These are phyloP conservation scores for Melopsittacus undulatus DNA, from an alignment of 2,797 vertebrate species.

Conservation along the genomic window DNA sequence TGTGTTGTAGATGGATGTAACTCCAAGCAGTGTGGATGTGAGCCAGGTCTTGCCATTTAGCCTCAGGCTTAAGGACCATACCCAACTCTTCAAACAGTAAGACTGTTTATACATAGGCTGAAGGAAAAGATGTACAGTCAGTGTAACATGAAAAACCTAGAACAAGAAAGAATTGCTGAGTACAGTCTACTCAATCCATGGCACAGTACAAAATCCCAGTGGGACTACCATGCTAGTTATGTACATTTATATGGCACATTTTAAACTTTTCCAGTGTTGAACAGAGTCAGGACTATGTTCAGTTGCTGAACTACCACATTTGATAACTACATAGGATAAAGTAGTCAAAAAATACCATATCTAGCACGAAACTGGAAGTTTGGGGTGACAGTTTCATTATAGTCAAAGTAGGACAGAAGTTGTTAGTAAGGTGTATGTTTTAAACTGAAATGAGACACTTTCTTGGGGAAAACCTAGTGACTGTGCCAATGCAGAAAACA, in stretches of 20 bases:
- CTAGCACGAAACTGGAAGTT: not conserved
- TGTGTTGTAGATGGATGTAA: not conserved
- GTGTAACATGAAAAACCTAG: not conserved
- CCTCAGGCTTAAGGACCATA: not conserved
- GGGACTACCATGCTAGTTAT: not conserved
- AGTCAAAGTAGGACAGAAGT: not conserved
- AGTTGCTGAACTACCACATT: not conserved
- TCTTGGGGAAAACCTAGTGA: not conserved
- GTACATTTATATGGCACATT: not conserved
- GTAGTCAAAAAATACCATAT: not conserved
- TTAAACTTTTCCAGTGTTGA: not conserved
- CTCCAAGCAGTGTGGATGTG: not conserved
- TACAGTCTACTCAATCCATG: not conserved
- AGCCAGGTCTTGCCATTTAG: not conserved
- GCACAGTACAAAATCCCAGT: not conserved
- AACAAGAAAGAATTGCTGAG: not conserved
- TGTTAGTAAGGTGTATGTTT: not conserved
- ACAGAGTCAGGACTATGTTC: not conserved
- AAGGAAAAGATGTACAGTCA: not conserved
- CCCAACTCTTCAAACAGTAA: not conserved
- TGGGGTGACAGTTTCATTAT: not conserved
- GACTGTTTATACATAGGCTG: not conserved
- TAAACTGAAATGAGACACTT: not conserved
- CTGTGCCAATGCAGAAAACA: not conserved
- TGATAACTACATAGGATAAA: not conserved